Percentiles rank a stretch among this genome's conserved stretches.
Conservation (phyloP, 2,888 invertebrate genomes). For the Monopis laevigella region DNA sequence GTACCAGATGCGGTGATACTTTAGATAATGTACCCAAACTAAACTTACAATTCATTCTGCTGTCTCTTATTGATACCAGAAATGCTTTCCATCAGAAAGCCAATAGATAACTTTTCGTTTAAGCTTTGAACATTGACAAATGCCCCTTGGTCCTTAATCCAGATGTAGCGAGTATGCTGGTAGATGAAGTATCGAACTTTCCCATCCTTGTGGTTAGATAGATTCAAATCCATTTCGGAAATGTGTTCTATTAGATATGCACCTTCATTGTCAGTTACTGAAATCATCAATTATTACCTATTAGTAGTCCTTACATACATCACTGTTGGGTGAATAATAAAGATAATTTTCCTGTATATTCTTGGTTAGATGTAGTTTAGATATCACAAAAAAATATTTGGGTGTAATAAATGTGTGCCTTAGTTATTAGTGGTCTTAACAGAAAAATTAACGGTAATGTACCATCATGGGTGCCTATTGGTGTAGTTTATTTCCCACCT, state of each 20-base stretch:
- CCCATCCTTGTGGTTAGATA: slow-evolving; percentile 50
- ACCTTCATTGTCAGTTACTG: slow-evolving; percentile 58
- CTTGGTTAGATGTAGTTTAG: too few species aligned
- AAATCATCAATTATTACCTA: slow-evolving; percentile 28
- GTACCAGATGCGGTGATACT: too few species aligned
- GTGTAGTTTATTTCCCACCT: too few species aligned
- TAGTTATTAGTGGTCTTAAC: too few species aligned
- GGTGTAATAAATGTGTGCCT: too few species aligned
- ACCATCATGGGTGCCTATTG: too few species aligned
- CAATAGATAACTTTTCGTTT: slow-evolving; percentile 57
- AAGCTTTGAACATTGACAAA: slow-evolving; percentile 58
- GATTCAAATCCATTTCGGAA: slow-evolving; percentile 45
- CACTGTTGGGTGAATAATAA: too few species aligned
- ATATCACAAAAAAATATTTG: too few species aligned
- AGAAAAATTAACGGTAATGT: too few species aligned
- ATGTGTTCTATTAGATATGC: slow-evolving; percentile 50
- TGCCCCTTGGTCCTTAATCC: slow-evolving; percentile 53
- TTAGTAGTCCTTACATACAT: too few species aligned
- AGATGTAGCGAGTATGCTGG: slow-evolving; percentile 66
- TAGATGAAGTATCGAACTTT: slow-evolving; percentile 62
- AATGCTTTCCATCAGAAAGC: slow-evolving; percentile 57
- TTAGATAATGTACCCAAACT: too few species aligned
- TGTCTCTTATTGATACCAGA: slow-evolving; percentile 62
- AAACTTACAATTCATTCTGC: slow-evolving; percentile 66
- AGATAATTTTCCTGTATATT: too few species aligned